A percentile compares a stretch with the other conserved stretches of the same genome.
Conservation (phyloP, 2,888 invertebrate genomes). For the Euzetes globulus region DNA sequence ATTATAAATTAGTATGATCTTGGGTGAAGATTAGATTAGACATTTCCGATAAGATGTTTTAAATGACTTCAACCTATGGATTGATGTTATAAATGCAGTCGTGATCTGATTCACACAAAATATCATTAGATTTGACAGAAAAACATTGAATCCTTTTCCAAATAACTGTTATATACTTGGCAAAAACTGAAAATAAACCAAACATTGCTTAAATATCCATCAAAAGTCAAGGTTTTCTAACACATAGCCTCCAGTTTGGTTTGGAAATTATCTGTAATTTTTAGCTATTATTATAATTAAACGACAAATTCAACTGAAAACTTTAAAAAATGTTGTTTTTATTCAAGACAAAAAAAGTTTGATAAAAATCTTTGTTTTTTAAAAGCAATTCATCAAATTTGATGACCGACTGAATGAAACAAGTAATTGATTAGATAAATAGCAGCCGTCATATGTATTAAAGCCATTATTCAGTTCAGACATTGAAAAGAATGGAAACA, state of each 20-base stretch:
- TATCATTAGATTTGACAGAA: neutral
- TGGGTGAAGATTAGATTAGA: too few relatives aligned
- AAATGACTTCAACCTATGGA: neutral
- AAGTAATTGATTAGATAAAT: too few relatives aligned
- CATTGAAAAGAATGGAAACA: too few relatives aligned
- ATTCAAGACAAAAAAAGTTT: neutral
- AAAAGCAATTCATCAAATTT: neutral
- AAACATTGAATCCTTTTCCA: neutral
- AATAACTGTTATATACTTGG: neutral
- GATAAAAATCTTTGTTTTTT: neutral
- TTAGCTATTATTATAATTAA: neutral
- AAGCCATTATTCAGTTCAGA: too few relatives aligned
- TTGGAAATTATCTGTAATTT: neutral
- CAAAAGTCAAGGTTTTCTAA: neutral
- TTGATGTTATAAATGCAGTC: neutral
- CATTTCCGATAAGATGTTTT: neutral
- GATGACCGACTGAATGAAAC: neutral
- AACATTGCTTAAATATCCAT: neutral
- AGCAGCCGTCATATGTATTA: too few relatives aligned
- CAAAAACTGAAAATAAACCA: neutral
- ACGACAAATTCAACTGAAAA: neutral
- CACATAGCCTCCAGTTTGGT: neutral
- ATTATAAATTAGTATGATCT: too few relatives aligned
- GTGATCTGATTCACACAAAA: slow-evolving; percentile 4
- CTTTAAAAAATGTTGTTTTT: neutral